phyloP scores from a whole-genome alignment of 2,888 invertebrate species.

The Lasius fuliginosus region DNA sequence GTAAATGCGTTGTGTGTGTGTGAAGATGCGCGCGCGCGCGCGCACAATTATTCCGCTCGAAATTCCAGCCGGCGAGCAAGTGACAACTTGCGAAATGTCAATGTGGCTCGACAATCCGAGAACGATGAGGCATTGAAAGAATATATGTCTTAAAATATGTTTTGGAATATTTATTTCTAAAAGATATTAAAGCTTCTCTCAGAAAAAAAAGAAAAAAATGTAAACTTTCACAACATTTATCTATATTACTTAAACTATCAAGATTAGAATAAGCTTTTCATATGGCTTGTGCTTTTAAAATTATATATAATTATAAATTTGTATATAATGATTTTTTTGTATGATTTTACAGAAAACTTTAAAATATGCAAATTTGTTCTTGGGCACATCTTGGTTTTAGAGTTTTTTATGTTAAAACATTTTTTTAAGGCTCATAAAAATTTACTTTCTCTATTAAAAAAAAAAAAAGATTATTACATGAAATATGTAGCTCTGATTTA shows the following conservation, averaged over 20 bases:
- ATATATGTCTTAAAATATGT: not conserved
- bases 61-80: not conserved
- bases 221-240: not conserved
- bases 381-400: not conserved
- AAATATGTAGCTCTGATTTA: not conserved
- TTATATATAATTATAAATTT: not conserved
- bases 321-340: not conserved
- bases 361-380: not conserved
- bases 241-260: not conserved
- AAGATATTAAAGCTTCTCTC: not conserved
- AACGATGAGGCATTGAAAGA: not conserved
- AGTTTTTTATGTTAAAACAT: not conserved
- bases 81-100: constrained; percentile 4
- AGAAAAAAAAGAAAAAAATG: not conserved
- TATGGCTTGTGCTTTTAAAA: not conserved
- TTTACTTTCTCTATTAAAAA: not conserved
- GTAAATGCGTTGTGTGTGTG: not conserved
- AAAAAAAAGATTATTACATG: not conserved
- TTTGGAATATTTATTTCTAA: not conserved
- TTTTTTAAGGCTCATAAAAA: not conserved
- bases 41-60: not conserved
- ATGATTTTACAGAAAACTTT: not conserved
- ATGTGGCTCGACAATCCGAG: not conserved
- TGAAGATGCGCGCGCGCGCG: constrained; percentile 3
- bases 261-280: not conserved